Evolutionary conservation across 2,888 invertebrate species (phyloP).

Genomic region (Tetrapedia diversipes): DNA sequence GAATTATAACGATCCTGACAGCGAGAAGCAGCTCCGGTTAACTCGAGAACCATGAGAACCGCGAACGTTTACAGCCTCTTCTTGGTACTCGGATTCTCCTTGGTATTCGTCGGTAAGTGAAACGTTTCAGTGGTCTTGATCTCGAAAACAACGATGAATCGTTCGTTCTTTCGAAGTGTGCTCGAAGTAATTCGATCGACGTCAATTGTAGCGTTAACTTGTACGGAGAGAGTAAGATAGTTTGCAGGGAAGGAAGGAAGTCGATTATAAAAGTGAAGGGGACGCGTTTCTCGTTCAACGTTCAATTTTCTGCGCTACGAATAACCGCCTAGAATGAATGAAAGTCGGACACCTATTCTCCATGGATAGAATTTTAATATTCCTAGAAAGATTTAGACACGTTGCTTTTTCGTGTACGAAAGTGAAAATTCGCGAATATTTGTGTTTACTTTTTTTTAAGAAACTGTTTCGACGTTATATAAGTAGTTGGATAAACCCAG

Average conservation of each 20-base stretch:
- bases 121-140: not conserved
- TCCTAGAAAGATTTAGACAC: not conserved
- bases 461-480: not conserved
- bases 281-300: not conserved
- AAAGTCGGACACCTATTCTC: not conserved
- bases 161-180: not conserved
- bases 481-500: too few species aligned
- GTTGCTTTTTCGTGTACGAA: not conserved
- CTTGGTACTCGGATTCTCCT: slow-evolving; percentile 62
- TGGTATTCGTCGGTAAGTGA: slow-evolving; percentile 71
- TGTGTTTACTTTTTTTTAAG: not conserved
- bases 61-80: slow-evolving; percentile 59
- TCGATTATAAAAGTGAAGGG: slow-evolving; percentile 31
- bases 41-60: slow-evolving; percentile 48
- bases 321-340: not conserved
- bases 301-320: not conserved
- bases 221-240: not conserved
- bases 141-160: too few species aligned
- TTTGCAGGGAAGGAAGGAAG: not conserved
- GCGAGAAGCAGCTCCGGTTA: not conserved
- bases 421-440: not conserved
- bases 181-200: not conserved
- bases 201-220: not conserved
- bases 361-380: not conserved
- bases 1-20: not conserved